Evolutionary conservation across 2,113 vertebrate genomes (phyloP), one percentile per base, ranked within the genome.

Genomic region (Hoplias malabaricus): DNA sequence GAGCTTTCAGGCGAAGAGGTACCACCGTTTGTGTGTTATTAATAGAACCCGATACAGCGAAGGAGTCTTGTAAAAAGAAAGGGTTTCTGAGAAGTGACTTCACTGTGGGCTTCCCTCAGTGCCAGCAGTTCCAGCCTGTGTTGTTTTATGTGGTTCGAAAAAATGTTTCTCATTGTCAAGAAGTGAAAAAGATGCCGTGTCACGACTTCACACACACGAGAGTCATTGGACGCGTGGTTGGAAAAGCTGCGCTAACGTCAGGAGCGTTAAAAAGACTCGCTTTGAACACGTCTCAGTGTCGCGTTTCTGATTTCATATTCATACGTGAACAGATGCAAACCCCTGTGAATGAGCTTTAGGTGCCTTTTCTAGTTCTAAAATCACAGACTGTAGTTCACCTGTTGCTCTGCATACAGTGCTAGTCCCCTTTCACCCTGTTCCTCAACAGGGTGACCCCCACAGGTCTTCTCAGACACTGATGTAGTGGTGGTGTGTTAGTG

Each of bases 61-160:
- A 89, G 86, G 86, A 90, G 91, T 90, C 87, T 86, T 88, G 86
- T 90, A 88, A 90, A 91, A 92, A 87, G 73, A 87, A 86, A 87
- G 85, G 79, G 85, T 86, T 91, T 92, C 88, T 84, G 87, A 91
- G 90, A 91, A 91, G 81, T 81, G 84, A 75, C 77, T 78, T 81
- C 23, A 43, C n/a, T 62, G 69, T 77, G 2, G 78, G 84, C 83
- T 36, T 83, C 8, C 48, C 83, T 82, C 79, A 68, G 48, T 84
- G 88, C 86, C 90, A 89, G 82, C 75, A 68, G 53, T 82, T 83
- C 80, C 46, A 73, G 70, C 72, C 4, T 79, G 81, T 82, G 70
- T 86, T 87, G 75, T 87, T 88, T 88, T 80, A 90, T 92, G 90
- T 90, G 92, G 92, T 89, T 75, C 48, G 59, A 81, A 72, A 57